phyloP scores from a whole-genome alignment of 2,113 vertebrate species.

The Crotophaga sulcirostris region DNA sequence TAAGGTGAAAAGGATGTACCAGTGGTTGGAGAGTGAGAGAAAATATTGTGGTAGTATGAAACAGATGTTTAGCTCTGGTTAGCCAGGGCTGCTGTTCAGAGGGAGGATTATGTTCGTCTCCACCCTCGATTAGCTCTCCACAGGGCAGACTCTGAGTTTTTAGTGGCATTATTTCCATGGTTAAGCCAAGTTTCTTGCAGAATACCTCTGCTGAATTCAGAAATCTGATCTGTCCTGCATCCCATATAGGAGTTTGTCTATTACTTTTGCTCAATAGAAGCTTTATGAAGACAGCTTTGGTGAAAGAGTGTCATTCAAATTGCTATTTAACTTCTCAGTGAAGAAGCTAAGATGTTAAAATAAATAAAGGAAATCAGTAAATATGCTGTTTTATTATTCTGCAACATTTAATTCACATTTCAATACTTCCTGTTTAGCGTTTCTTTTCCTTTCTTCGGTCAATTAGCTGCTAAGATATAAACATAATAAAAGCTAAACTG shows the following conservation, averaged over 20 bases:
- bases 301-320: neutral
- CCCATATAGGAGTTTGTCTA: neutral
- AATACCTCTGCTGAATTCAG: conserved; percentile 17
- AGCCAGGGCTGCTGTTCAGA: neutral
- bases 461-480: conserved; percentile 55
- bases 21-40: neutral
- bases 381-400: conserved; percentile 8
- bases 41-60: fast-evolving
- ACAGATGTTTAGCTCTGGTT: neutral
- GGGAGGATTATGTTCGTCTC: conserved; percentile 13
- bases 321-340: conserved; percentile 13
- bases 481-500: conserved; percentile 63
- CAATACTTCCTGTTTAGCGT: neutral
- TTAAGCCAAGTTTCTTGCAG: neutral
- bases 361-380: conserved; percentile 41
- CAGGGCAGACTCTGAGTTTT: neutral
- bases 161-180: neutral
- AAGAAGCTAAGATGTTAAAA: conserved; percentile 11
- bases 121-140: conserved; percentile 29
- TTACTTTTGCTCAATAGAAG: neutral
- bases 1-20: neutral
- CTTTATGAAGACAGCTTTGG: neutral
- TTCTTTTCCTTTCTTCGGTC: conserved; percentile 43
- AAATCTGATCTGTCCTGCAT: neutral
- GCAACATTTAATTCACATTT: conserved; percentile 33